Base-by-base conservation (phyloP, 1,140 invertebrate species). In the Euwallacea similis region DNA sequence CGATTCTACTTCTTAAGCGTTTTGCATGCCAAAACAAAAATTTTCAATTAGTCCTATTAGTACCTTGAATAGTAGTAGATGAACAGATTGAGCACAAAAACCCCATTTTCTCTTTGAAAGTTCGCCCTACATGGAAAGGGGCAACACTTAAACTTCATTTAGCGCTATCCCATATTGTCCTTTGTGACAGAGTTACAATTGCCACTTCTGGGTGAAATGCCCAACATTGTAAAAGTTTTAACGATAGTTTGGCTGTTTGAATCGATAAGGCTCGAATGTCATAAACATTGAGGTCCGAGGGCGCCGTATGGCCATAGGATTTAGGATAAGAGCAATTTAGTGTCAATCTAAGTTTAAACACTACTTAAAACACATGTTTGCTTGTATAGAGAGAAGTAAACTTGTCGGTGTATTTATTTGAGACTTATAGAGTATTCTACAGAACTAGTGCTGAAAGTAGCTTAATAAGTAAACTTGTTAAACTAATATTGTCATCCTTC, bases 71-170 rank as follows among this genome's bases (percentile, higher is more conserved):
- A 4, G 21, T 33, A 33, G 21, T 33, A 2, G 21, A 2, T 4
- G 21, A 33, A 33, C 21, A 33, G 21, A 33, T 33, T 33, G 21
- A 4, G 1, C 21, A 33, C 21, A 33, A 33, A 2, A 33, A 33
- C 21, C 21, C 21, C 21, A 4, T 55, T 55, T 55, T 55, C 53
- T 55, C 53, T 55, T 55, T 55, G 53, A 55, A 55, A 55, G n/a
- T 55, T 55, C 21, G 6, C 53, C 13, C 53, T 16, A 3, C 53
- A 3, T 55, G n/a, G 53, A 55, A 55, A 55, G 21, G 21, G 53
- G 53, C n/a, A 59, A 8, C 56, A 59, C 56, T 59, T 59, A 59
- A 59, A 59, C 16, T 59, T 59, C 56, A 59, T 59, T 59, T 59
- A 59, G 33, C 56, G 56, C 56, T 41, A 42, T 33, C 56, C 13